Evolutionary conservation across 2,888 invertebrate genomes (phyloP), one percentile per base, ranked within the genome.

Genomic region (Polydrusus cervinus): DNA sequence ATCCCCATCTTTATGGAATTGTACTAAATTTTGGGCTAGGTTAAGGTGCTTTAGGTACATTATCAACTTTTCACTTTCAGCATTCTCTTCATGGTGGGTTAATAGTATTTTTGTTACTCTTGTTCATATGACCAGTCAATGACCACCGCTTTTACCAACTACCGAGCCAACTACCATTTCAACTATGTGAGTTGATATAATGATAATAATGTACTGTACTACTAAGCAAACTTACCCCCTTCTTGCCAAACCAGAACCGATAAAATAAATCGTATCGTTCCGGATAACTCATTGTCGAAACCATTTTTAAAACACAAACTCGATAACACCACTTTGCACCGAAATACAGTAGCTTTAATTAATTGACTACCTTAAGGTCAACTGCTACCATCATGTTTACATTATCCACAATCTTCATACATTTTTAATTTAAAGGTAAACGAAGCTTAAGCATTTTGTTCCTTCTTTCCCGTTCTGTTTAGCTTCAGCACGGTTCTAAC

Each of bases 401-500:
- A 25, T 38, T 40, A 66, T 66, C 65, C 45, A 20, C 65, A 51
- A 60, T 49, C 49, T 64, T 34, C 14, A n/a, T 49, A 64, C 30
- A 34, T 64, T 14, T 64, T 30, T 14, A 49, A 64, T 2, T 34
- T 64, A 49, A 43, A 62, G 62, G 20, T 43, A 62, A n/a, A 30
- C 47, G 20, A 47, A 68, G 60, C 60, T 60, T 47, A 57, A 45
- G 14, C 57, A 60, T 57, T 60, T 45, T 11, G 47, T 61, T 69
- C 45, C 53, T 47, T 69, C 16, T 60, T 45, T 18, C 60, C 57
- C 57, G 79, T 72, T 72, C 78, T 75, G 79, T 72, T 73, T 71
- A 55, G 57, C 60, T 69, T 76, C 78, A 47, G 71, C 73, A 51
- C 69, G 77, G 70, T 75, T 78, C 79, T 82, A 81, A 75, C 77